phyloP scores from a whole-genome alignment of 2,797 vertebrate genomes.

The Clarias pachynema region DNA sequence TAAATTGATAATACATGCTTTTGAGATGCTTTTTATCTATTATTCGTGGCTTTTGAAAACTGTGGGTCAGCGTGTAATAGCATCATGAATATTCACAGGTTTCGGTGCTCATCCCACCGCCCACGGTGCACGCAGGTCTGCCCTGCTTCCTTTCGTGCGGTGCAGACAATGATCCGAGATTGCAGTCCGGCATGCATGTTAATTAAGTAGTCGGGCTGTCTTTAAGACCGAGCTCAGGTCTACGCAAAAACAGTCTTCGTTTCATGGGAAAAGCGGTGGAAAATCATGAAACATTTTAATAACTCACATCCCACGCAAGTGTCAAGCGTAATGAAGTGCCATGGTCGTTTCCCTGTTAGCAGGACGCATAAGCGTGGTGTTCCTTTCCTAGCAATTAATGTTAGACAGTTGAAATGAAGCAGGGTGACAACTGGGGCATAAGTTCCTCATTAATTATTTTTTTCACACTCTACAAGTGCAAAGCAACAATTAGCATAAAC shows the following conservation, averaged over 20 bases:
- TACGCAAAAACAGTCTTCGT: not conserved
- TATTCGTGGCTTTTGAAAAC: not conserved
- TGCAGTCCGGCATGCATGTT: not conserved
- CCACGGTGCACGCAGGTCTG: not conserved
- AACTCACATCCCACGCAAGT: conserved; percentile 4
- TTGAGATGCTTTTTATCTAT: not conserved
- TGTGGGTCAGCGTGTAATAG: conserved; percentile 11
- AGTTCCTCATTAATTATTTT: conserved; percentile 8
- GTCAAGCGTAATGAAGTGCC: not conserved
- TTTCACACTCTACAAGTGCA: not conserved
- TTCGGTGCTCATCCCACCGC: not conserved
- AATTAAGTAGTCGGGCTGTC: not conserved
- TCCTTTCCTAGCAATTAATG: conserved; percentile 9
- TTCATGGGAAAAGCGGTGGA: not conserved
- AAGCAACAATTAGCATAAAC: not conserved
- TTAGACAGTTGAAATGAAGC: not conserved
- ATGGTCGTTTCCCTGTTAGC: not conserved
- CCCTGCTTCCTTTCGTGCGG: not conserved
- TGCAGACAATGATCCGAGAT: not conserved
- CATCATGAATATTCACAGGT: not conserved
- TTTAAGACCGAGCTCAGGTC: not conserved
- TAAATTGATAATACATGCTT: not conserved
- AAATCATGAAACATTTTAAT: not conserved
- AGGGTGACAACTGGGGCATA: not conserved
- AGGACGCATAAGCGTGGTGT: not conserved